Conservation (phyloP, 2,113 vertebrate species). For the Ammodytes marinus region DNA sequence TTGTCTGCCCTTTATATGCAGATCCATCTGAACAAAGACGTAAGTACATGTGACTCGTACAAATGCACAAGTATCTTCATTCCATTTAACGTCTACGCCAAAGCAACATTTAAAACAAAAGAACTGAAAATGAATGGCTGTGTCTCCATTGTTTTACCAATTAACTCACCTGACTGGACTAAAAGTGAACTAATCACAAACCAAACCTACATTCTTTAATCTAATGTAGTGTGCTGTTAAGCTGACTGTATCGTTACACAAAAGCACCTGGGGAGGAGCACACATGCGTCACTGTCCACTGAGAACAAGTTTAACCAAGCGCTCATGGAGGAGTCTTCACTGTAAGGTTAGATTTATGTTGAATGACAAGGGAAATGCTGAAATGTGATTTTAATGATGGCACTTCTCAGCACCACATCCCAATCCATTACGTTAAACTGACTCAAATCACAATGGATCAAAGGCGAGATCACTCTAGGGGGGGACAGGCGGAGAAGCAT, state of each 20-base stretch:
- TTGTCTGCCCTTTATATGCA: conserved; percentile 48
- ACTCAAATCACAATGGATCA: conserved; percentile 68
- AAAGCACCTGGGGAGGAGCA: background rate
- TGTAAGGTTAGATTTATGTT: background rate
- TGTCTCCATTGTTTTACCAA: conserved; percentile 1
- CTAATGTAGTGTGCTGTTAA: background rate
- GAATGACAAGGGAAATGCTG: background rate
- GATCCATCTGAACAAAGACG: conserved; percentile 50
- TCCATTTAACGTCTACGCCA: conserved; percentile 26
- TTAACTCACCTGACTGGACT: conserved; percentile 6
- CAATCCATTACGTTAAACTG: conserved; percentile 50
- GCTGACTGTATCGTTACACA: background rate
- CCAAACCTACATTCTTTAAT: background rate
- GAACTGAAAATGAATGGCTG: background rate
- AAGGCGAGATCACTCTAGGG: conserved; percentile 42
- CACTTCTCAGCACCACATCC: conserved; percentile 34
- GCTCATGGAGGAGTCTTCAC: background rate
- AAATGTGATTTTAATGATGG: conserved; percentile 53
- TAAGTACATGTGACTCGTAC: conserved; percentile 57
- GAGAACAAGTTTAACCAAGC: conserved; percentile 34
- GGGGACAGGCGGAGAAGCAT: conserved; percentile 14
- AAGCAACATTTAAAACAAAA: conserved; percentile 34
- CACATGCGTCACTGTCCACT: conserved; percentile 1
- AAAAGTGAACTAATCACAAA: background rate
- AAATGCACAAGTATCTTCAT: conserved; percentile 42